phyloP scores from a whole-genome alignment of 2,797 vertebrate genomes.

The Cirrhinus mrigala region DNA sequence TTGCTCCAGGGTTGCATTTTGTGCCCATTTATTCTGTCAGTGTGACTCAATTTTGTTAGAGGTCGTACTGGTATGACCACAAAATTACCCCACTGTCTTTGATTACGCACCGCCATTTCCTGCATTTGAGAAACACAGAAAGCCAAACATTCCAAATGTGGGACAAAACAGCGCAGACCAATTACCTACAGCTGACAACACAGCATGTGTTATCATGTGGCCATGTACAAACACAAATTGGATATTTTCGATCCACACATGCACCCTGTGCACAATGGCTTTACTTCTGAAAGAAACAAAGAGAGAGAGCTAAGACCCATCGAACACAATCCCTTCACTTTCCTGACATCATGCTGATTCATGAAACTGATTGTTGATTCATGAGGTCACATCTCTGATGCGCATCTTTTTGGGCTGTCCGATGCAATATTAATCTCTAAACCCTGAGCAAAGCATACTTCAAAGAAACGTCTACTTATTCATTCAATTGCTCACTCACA shows the following conservation, averaged over 20 bases:
- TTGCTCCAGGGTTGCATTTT: conserved; percentile 8
- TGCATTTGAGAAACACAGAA: neutral
- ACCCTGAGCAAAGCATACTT: conserved; percentile 18
- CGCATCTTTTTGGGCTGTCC: conserved; percentile 18
- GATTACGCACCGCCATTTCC: neutral
- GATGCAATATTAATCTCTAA: conserved; percentile 37
- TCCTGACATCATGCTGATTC: conserved; percentile 22
- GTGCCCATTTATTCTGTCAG: neutral
- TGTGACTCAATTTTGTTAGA: neutral
- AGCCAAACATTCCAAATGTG: conserved; percentile 1
- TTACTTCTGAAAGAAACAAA: neutral
- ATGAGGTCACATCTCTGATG: conserved; percentile 34
- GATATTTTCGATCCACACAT: neutral
- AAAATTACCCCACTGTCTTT: conserved; percentile 4
- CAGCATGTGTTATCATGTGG: neutral
- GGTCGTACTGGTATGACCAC: neutral
- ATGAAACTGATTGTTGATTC: conserved; percentile 36
- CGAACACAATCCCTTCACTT: neutral
- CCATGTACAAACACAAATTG: neutral
- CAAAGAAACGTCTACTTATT: conserved; percentile 40
- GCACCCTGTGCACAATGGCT: neutral
- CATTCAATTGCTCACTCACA: conserved; percentile 27
- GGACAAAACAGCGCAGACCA: conserved; percentile 3
- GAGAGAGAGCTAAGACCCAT: neutral
- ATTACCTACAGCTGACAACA: neutral